A percentile compares a stretch with the other conserved stretches of the same genome.
Conservation (phyloP, 2,888 invertebrate genomes). For the Leptinotarsa haldemani region DNA sequence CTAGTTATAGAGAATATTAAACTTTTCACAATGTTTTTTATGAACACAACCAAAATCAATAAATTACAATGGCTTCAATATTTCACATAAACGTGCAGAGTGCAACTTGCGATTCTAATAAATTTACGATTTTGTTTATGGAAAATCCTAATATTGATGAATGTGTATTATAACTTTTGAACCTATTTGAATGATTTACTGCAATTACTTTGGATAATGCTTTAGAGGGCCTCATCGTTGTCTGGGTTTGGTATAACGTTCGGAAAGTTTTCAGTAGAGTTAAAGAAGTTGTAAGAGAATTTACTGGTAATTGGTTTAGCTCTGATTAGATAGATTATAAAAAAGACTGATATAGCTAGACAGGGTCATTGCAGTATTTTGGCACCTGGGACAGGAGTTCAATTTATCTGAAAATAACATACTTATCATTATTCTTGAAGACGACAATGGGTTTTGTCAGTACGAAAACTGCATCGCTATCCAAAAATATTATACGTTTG, state of each 20-base stretch:
- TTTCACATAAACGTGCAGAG: neutral
- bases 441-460: too few species aligned
- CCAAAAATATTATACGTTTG: too few species aligned
- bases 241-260: neutral
- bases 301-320: neutral
- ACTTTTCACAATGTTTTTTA: neutral
- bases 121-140: neutral
- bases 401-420: too few species aligned
- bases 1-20: too few species aligned
- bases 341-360: neutral
- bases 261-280: neutral
- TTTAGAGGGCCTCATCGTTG: neutral
- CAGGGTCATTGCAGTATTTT: neutral
- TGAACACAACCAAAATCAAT: neutral
- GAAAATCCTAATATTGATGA: constrained; percentile 9
- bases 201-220: neutral
- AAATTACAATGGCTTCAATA: neutral
- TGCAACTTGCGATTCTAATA: neutral
- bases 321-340: neutral
- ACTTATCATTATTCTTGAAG: too few species aligned
- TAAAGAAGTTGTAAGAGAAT: neutral
- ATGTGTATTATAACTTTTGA: constrained; percentile 8
- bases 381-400: too few species aligned
- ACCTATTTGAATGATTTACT: neutral
- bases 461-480: too few species aligned